Evolutionary conservation across 2,888 invertebrate genomes (phyloP).

Genomic region (Tuta absoluta): DNA sequence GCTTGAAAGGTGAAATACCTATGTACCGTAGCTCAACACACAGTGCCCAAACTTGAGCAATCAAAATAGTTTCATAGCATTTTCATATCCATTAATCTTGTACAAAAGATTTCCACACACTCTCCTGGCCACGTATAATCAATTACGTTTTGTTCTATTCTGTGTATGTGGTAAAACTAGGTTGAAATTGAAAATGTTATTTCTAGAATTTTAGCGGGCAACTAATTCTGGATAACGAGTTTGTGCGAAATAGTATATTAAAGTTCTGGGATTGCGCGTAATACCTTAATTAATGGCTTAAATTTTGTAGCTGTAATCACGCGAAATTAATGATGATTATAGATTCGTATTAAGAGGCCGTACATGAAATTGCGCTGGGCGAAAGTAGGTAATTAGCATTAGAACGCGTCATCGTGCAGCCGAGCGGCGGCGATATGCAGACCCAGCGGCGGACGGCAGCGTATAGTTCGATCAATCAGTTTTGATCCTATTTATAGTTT

Average conservation of each 20-base stretch:
- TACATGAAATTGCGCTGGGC: no score
- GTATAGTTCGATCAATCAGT: no score
- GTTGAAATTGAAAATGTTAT: conserved; percentile 19
- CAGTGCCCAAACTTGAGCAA: no score
- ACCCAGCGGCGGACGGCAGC: no score
- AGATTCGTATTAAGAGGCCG: conserved; percentile 2
- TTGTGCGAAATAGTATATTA: not conserved
- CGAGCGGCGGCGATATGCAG: no score
- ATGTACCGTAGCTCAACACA: no score
- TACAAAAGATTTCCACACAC: not conserved
- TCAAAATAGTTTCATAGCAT: not conserved
- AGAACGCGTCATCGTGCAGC: no score
- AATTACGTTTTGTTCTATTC: conserved; percentile 34
- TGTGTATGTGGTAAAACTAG: conserved; percentile 9
- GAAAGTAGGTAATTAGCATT: no score
- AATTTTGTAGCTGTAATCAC: not conserved
- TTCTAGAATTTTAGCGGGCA: conserved; percentile 14
- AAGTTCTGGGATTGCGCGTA: conserved; percentile 7
- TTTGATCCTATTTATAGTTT: no score
- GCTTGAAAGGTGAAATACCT: no score
- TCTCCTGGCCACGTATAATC: conserved; percentile 30
- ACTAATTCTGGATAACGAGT: conserved; percentile 1
- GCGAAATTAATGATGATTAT: conserved; percentile 2
- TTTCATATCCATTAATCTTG: not conserved
- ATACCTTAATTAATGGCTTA: conserved; percentile 4